Evolutionary conservation across 2,113 vertebrate species (phyloP), one percentile per base, ranked within the genome.

Genomic region (Oryzias javanicus): DNA sequence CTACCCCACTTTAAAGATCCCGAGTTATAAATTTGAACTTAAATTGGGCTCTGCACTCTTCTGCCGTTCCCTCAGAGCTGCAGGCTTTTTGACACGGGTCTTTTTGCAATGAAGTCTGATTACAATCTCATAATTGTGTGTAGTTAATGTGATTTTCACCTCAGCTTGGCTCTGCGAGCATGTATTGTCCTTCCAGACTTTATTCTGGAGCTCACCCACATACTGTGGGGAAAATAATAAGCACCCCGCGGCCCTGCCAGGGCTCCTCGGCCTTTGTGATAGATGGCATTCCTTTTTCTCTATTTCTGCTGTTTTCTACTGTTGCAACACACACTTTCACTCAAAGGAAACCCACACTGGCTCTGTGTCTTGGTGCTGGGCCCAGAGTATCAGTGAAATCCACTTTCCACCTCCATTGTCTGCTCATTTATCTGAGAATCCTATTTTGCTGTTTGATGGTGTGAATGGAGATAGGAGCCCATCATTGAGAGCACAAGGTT

Each of bases 401-500:
- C 67, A 55, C 68, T 72, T 70, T 63, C 54, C 50, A 54, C 55
- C 70, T 78, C 67, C 60, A 53, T 49, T 72, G 77, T 82, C 72
- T 56, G 58, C 82, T 74, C 76, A 60, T 85, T 82, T 89, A 86
- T 86, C 86, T 80, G 79, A 84, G 77, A 88, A 83, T 85, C 80
- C 76, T 78, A 79, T 87, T 83, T 80, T 84, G 68, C 77, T 75
- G 79, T 55, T 64, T 82, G 62, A 82, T 86, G 88, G 84, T 86
- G 75, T 51, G 60, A 80, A 78, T 74, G 57, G 76, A 80, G 86
- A 84, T 85, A 73, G 77, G 84, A 62, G 74, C 50, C 82, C 82
- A 82, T 88, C 84, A 74, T 73, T 53, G 72, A 85, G 73, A 85
- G 82, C 47, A 52, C 84, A 89, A 89, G 88, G 86, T 89, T 84